phyloP scores from a whole-genome alignment of 2,797 vertebrate genomes.

The Threskiornis aethiopicus region DNA sequence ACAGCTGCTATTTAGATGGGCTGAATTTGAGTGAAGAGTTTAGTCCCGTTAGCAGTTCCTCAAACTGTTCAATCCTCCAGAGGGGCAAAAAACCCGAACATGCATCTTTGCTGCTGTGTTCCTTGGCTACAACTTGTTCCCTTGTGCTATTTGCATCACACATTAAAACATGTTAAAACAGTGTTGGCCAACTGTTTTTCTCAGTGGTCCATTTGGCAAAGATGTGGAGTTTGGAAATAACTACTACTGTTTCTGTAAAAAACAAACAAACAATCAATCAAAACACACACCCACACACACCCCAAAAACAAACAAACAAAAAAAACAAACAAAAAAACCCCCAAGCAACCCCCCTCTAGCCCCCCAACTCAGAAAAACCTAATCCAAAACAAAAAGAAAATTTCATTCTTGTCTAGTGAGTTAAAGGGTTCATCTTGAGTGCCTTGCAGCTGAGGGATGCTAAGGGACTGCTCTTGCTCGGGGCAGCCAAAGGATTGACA shows the following conservation, averaged over 20 bases:
- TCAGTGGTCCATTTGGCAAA: neutral
- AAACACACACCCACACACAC: too few relatives aligned
- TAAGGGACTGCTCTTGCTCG: neutral
- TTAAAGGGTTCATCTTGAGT: neutral
- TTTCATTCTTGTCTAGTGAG: neutral
- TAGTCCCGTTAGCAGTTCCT: neutral
- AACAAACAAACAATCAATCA: too few relatives aligned
- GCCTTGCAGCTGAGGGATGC: neutral
- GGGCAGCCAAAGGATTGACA: neutral
- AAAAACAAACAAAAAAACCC: too few relatives aligned
- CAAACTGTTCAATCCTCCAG: neutral
- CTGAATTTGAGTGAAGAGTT: neutral
- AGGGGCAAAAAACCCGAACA: accelerated
- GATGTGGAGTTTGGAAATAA: neutral
- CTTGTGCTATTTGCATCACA: neutral
- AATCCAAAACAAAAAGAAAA: too few relatives aligned
- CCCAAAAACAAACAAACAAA: too few relatives aligned
- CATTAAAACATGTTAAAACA: accelerated
- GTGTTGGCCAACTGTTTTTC: neutral
- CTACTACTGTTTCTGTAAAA: too few relatives aligned
- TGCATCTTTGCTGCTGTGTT: accelerated
- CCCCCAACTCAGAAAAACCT: too few relatives aligned
- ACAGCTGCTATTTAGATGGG: neutral
- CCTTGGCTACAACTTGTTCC: neutral
- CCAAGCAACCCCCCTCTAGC: too few relatives aligned